Percentiles rank a stretch among this genome's conserved stretches.
Conservation (phyloP, 2,888 invertebrate genomes). For the Plebejus argus region DNA sequence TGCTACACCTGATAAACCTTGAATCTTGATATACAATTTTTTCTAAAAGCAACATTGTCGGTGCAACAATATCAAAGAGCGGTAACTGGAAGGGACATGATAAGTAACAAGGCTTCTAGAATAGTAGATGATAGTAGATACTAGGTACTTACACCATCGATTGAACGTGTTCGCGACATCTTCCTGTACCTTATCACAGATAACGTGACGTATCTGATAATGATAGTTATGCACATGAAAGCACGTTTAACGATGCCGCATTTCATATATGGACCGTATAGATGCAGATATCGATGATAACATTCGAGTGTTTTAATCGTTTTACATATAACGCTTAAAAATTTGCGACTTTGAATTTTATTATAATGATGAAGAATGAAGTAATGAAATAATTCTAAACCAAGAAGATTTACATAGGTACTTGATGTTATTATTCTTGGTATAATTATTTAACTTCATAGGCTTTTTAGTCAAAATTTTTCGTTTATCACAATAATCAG, state of each 20-base stretch:
- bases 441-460: not conserved
- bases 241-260: conserved; percentile 45
- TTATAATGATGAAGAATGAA: no score
- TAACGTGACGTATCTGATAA: conserved; percentile 61
- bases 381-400: no score
- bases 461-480: not conserved
- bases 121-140: conserved; percentile 4
- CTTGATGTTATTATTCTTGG: no score
- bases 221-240: conserved; percentile 51
- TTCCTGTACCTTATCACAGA: conserved; percentile 63
- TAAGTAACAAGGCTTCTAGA: conserved; percentile 10
- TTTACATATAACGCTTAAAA: not conserved
- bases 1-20: not conserved
- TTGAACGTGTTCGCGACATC: conserved; percentile 57
- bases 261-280: conserved; percentile 4
- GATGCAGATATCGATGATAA: conserved; percentile 12
- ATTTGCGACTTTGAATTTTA: not conserved
- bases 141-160: conserved; percentile 31
- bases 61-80: not conserved
- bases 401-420: no score
- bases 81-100: not conserved
- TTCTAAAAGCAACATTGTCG: not conserved
- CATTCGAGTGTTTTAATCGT: not conserved
- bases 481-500: not conserved
- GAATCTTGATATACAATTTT: not conserved